Evolutionary conservation across 2,113 vertebrate species (phyloP), one percentile per base, ranked within the genome.

Genomic region (Nestor notabilis): DNA sequence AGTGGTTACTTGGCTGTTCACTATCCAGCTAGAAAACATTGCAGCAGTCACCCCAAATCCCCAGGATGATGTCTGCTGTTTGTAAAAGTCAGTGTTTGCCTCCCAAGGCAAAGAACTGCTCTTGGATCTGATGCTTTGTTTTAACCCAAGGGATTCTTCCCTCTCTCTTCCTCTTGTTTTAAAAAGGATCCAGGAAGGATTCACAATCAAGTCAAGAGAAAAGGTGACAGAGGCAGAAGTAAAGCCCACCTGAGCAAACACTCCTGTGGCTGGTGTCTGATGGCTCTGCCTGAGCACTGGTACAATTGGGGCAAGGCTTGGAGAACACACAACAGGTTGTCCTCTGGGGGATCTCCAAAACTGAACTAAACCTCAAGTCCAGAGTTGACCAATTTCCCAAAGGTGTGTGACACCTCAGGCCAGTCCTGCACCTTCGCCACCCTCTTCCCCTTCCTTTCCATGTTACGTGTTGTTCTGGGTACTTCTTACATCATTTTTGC

Each of bases 1-100:
- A 89, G 55, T 76, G 68, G 47, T 96, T 91, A 93, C 95, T 85
- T 89, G 35, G 76, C 85, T 89, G 64, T 56, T 92, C 44, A 47
- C 53, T 24, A 8, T 68, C 71, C 72, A 61, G 72, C 86, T 89
- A 78, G 65, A 90, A 96, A 92, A 82, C 4, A 5, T 14, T 71
- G 75, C 69, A 71, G 80, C 89, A 64, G 60, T 41, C 80, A 69
- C 47, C 77, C 66, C 7, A 75, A 60, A 75, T 83, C 89, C 77
- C 92, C 76, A 52, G 86, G 74, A 55, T 0, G 0, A 23, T 46
- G 72, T 90, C 88, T 89, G 89, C 92, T 92, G 28, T 90, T 90
- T 89, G 90, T 92, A 78, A 90, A 94, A 91, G 76, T 87, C 86
- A 91, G 19, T 1, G 17, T 44, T 74, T 93, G 31, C 68, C 5